A percentile compares a stretch with the other conserved stretches of the same genome.
Evolutionary conservation across 2,113 vertebrate genomes (phyloP).

Genomic region (Stegostoma tigrinum): DNA sequence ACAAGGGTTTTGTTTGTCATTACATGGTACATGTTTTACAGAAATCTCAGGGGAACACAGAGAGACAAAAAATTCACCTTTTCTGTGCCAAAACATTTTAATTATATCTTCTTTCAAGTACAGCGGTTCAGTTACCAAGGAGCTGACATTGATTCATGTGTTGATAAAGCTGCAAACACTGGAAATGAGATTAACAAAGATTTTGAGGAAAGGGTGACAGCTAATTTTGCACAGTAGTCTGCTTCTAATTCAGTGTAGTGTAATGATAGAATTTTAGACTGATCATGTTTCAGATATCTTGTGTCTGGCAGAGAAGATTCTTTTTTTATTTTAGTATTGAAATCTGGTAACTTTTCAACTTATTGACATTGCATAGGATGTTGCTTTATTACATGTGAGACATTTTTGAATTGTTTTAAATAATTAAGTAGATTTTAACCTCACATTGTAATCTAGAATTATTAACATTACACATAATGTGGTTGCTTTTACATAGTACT

Average conservation of each 20-base stretch:
- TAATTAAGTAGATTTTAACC: neutral
- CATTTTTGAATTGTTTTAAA: neutral
- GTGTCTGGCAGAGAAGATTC: slow-evolving; percentile 53
- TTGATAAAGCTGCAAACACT: slow-evolving; percentile 99
- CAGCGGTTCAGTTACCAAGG: slow-evolving; percentile 97
- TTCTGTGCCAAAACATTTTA: slow-evolving; percentile 99
- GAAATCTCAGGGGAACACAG: slow-evolving; percentile 70
- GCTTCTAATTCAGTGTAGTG: slow-evolving; percentile 85
- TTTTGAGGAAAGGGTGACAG: slow-evolving; percentile 99
- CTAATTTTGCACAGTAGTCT: slow-evolving; percentile 98
- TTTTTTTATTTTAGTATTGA: neutral
- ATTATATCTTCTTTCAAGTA: slow-evolving; percentile 99
- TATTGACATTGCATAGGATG: slow-evolving; percentile 8
- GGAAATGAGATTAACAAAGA: slow-evolving; percentile 99
- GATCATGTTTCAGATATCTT: slow-evolving; percentile 50
- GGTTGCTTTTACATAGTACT: neutral
- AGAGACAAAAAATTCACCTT: slow-evolving; percentile 86
- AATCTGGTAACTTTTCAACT: slow-evolving; percentile 18
- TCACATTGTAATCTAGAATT: neutral
- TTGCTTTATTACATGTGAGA: neutral
- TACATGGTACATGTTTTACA: slow-evolving; percentile 72
- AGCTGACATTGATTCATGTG: slow-evolving; percentile 99
- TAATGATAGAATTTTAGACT: slow-evolving; percentile 92
- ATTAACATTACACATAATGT: neutral
- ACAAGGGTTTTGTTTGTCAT: slow-evolving; percentile 76